phyloP scores from a whole-genome alignment of 2,797 vertebrate species.

The Hydrophis major region DNA sequence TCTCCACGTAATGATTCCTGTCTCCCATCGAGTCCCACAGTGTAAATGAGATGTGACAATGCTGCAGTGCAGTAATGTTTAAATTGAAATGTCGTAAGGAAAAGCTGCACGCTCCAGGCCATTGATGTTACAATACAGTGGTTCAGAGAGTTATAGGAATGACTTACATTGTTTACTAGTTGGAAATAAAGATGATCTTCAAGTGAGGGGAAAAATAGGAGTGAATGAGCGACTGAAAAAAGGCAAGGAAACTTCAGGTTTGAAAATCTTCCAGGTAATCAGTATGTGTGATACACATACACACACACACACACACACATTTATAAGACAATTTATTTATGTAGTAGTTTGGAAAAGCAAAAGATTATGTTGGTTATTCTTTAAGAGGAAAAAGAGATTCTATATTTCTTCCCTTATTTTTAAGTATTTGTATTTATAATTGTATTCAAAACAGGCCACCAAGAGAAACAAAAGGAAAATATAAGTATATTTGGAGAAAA shows the following conservation, averaged over 20 bases:
- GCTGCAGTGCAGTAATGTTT: slow-evolving; percentile 47
- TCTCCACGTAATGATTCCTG: slow-evolving; percentile 49
- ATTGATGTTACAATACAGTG: slow-evolving; percentile 23
- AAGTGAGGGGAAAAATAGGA: background rate
- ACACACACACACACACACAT: background rate
- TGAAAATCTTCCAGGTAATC: background rate
- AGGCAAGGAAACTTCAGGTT: slow-evolving; percentile 31
- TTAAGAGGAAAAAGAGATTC: background rate
- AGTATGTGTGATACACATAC: background rate
- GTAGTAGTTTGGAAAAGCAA: background rate
- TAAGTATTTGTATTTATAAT: background rate
- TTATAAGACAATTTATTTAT: background rate
- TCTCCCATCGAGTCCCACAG: slow-evolving; percentile 52
- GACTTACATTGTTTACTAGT: slow-evolving; percentile 35
- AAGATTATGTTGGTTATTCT: background rate
- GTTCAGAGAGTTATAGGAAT: slow-evolving; percentile 27
- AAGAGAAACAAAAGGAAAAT: background rate
- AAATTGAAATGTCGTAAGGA: slow-evolving; percentile 58
- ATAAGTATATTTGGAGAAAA: background rate
- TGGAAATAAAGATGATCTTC: slow-evolving; percentile 1
- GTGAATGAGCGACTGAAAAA: slow-evolving; percentile 44
- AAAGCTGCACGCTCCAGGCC: slow-evolving; percentile 38
- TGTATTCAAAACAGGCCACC: background rate
- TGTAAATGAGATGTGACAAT: slow-evolving; percentile 58
- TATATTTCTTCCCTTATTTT: background rate